Base-by-base conservation (phyloP, 2,888 invertebrate genomes). In the Timema podura region DNA sequence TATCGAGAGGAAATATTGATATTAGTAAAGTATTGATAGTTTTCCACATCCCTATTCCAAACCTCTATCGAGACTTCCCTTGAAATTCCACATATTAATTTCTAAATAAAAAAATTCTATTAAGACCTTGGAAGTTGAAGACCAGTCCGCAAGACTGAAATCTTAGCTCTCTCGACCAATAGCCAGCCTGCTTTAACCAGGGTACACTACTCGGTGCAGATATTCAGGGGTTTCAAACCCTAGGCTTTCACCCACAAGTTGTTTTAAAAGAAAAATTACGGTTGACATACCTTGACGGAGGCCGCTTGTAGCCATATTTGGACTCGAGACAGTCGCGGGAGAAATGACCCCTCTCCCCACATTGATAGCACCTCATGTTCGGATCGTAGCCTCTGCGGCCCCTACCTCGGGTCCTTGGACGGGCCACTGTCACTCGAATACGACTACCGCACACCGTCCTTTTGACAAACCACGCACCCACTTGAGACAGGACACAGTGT, bases 321-420 rank as follows among this genome's bases (percentile, higher is more conserved):
- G 76, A 73, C 66, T 83, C 83, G 0, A 83, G 83, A 74, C 86
- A 86, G 76, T 86, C 85, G 68, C 86, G 78, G 68, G 85, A 85
- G 77, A 86, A 86, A 76, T 86, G 86, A 10, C 86, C 86, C 49
- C 82, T 80, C 73, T 84, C 84, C 13, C 86, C 86, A 77, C 86
- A 86, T 75, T 85, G 84, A 77, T 86, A 86, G 77, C 86, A 86
- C 51, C 86, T 77, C 81, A 85, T 82, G 75, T 84, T 84, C 65
- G 84, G 84, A 75, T 85, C 85, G 78, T 84, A 86, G 71, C 83
- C 83, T 64, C 83, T 77, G 54, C 83, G 77, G 6, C 83, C 83
- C 13, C 81, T 80, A 15, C 83, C 84, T 65, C 83, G 76, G 48
- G 83, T 83, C 66, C 84, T 77, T 6, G 84, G 86, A 71, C 85